These are phyloP conservation scores for Drosophila macrothrix DNA, from an alignment of 2,888 invertebrate genomes.

Conservation along the genomic window DNA sequence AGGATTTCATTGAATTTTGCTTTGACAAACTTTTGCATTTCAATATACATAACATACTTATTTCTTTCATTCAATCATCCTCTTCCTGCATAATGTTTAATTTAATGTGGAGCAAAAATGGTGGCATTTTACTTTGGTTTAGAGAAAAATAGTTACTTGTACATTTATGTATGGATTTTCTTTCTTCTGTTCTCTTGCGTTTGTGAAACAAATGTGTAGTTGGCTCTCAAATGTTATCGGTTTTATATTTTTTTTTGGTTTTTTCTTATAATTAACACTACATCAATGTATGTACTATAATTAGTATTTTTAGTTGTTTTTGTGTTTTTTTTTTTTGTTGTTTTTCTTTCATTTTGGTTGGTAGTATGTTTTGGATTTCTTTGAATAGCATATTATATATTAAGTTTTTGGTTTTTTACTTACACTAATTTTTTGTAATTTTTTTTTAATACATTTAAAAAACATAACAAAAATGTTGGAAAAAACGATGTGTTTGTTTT, in stretches of 20 bases:
- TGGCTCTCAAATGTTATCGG: constrained; percentile 56
- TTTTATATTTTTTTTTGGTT: constrained; percentile 40
- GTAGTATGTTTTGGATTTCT: constrained; percentile 82
- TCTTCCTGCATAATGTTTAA: constrained; percentile 63
- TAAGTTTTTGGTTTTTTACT: constrained; percentile 47
- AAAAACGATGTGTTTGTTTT: constrained; percentile 49
- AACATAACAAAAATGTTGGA: constrained; percentile 61
- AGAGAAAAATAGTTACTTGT: constrained; percentile 80
- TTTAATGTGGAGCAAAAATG: constrained; percentile 78
- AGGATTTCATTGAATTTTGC: constrained; percentile 43
- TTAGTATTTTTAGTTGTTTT: constrained; percentile 80
- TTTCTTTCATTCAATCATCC: constrained; percentile 42
- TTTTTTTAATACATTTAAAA: constrained; percentile 69
- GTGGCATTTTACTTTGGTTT: constrained; percentile 75
- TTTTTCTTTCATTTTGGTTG: constrained; percentile 48
- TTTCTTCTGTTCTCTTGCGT: constrained; percentile 52
- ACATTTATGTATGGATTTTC: constrained; percentile 69
- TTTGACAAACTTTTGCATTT: constrained; percentile 49
- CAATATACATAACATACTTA: constrained; percentile 51
- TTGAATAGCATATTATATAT: constrained; percentile 80
- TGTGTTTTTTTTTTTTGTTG: constrained; percentile 29
- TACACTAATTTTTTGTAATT: constrained; percentile 49
- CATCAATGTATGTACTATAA: constrained; percentile 81
- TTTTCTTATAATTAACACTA: constrained; percentile 77
- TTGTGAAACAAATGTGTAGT: constrained; percentile 52